Evolutionary conservation across 1,140 invertebrate species (phyloP), one percentile per base, ranked within the genome.

Genomic region (Probaryconus sp.): DNA sequence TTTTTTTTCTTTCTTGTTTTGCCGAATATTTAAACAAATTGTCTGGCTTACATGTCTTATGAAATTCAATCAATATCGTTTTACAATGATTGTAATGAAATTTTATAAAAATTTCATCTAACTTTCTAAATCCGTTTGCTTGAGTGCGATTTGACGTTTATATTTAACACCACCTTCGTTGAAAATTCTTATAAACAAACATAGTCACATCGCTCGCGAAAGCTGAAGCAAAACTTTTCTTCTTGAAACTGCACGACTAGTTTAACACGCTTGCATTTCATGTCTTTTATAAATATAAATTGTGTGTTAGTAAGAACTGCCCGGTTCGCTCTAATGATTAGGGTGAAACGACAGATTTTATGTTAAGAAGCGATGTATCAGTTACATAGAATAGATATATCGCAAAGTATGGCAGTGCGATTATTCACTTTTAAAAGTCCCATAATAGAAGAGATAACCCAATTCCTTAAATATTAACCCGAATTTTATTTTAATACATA

Each of bases 161-260:
- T 48, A 45, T 72, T 60, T 75, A 82, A 76, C 79, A 85, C 80
- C 78, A 84, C 79, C 73, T 83, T 82, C 76, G 78, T 73, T 28
- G 63, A 61, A n/a, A n/a, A 53, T 47, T 69, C 18, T 26, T 56
- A 40, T 56, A 30, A 11, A 47, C 55, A 65, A 48, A 50, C 63
- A 53, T 63, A 58, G 47, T 60, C 60, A 72, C 43, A 30, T 65
- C 75, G 64, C 42, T 77, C 65, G 26, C 53, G 45, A 73, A 75
- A 69, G 48, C 63, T 60, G 38, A 75, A 75, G 40, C 58, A 51
- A 56, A 56, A 33, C 10, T 31, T 14, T 60, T 58, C 18, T 50
- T 40, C 14, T 16, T 40, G 11, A 47, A 48, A 18, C 21, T 69
- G 61, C 28, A 69, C 38, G 71, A 75, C 43, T 75, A 64, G 40